Base-by-base conservation (phyloP, 2,888 invertebrate genomes). In the Drosophila stalkeri region DNA sequence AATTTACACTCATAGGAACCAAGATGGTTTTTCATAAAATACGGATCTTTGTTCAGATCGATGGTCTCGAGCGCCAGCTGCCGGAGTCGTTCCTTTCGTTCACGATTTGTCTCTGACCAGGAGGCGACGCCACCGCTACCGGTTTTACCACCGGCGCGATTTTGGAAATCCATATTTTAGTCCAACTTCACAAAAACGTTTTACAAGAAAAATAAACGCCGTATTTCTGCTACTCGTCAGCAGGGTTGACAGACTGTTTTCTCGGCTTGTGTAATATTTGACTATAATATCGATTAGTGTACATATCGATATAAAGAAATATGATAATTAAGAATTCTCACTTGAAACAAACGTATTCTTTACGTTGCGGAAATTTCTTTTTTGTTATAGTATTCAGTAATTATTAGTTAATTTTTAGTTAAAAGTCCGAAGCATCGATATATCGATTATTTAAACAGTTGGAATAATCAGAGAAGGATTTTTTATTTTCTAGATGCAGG, bases 1-100 rank as follows among this genome's bases (percentile, higher is more conserved):
- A 99, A 94, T 94, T 99, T 99, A 93, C 99, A 99, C 94, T 99
- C 99, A 93, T 99, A 99, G 0, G 99, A 98, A 1, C 97, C 99
- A 84, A 99, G 94, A 94, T 99, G 99, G 94, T 99, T 99, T 95
- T 99, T 99, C 99, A 99, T 99, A 95, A 99, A 99, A 95, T 99
- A 99, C 0, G 99, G 99, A 95, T 99, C 99, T 93, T 99, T 99
- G 92, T 99, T 98, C 31, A 99, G 94, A 93, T 99, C 99, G 71
- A 99, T 99, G 0, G 99, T 99, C 93, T 99, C 99, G 67, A 99
- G 94, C 31, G 99, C 99, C 54, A 99, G 95, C 93, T 99, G 99
- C 14, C 99, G 95, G 35, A 99, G 95, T 64, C 99, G 95, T 93
- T 99, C 99, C 77, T 99, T 95, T 44, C 99, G 95, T 92, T 99